Percentiles rank a stretch among this genome's conserved stretches.
Conservation (phyloP, 2,888 invertebrate species). For the Drosophila nigricruria region DNA sequence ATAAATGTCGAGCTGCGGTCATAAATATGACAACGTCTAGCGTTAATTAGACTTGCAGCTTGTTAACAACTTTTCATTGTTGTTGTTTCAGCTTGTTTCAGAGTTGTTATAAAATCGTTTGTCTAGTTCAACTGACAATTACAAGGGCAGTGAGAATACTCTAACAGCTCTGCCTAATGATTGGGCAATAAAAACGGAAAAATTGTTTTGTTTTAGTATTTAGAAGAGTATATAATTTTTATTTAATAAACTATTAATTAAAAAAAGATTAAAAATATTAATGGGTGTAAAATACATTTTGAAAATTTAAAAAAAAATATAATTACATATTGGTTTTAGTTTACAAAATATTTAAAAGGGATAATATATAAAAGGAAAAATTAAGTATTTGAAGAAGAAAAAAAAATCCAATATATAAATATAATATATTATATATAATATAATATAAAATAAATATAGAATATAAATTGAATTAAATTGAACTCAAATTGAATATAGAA, state of each 20-base stretch:
- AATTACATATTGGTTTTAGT: neutral
- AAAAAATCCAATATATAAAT: too few relatives aligned
- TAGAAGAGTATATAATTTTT: neutral
- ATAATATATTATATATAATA: too few relatives aligned
- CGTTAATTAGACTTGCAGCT: constrained; percentile 58
- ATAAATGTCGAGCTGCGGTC: constrained; percentile 61
- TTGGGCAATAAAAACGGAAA: neutral
- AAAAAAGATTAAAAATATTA: neutral
- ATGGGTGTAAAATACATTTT: too few relatives aligned
- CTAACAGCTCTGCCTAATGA: neutral
- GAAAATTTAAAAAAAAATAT: neutral
- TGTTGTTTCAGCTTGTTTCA: neutral
- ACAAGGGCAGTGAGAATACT: neutral
- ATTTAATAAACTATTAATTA: neutral
- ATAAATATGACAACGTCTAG: constrained; percentile 54
- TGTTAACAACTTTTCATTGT: constrained; percentile 30
- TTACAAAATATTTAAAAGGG: neutral
- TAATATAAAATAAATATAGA: too few relatives aligned
- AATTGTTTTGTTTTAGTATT: neutral
- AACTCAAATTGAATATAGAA: too few relatives aligned
- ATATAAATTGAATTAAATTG: too few relatives aligned
- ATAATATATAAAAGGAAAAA: too few relatives aligned
- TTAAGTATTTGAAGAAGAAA: too few relatives aligned
- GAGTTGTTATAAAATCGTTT: constrained; percentile 8
- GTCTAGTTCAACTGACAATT: constrained; percentile 17